Base-by-base conservation (phyloP, 2,797 vertebrate genomes). In the Cyclopterus lumpus region DNA sequence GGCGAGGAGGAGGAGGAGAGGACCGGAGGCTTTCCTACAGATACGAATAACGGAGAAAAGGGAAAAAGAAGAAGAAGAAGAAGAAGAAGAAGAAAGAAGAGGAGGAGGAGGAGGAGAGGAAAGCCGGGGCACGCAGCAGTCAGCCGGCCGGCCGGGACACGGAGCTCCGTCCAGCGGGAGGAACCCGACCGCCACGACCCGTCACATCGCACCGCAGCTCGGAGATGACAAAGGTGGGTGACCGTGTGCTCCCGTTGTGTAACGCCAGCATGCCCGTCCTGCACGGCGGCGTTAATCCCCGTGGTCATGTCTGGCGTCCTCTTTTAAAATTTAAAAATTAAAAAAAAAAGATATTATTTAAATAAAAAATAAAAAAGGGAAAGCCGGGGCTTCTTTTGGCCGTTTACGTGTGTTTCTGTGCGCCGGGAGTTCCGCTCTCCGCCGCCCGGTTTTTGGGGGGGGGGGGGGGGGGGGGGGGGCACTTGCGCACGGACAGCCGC, bases 201-300 rank as follows among this genome's bases (percentile, higher is more conserved):
- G 75, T 63, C 82, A 69, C 81, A 51, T 74, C 81, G 44, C 72
- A 75, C 26, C 81, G 14, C 68, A 15, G 73, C 86, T 73, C 58
- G 15, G 79, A 54, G 86, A 88, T 89, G 86, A 90, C 89, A 85
- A 86, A 88, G 92, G 91, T 92, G 79, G 66, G 91, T 88, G 73
- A 76, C 73, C 26, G 77, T 32, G 70, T 10, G 79, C 16, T 77
- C 42, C 58, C 58, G 38, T 85, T 80, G 87, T 81, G 71, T 71
- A 1, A 28, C 2, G 11, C 15, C 85, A 59, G 80, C 80, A 64
- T 82, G 79, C 49, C 73, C 48, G 70, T 66, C 71, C 81, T 77
- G 26, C 63, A 73, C 64, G 82, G 60, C 69, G 57, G 70, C 63
- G 46, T 38, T 78, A 67, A 78, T 79, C 75, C 55, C 26, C 63